Percentiles rank a stretch among this genome's conserved stretches.
phyloP scores from a whole-genome alignment of 1,140 invertebrate species.

The Pseudachorutes palmiensis region DNA sequence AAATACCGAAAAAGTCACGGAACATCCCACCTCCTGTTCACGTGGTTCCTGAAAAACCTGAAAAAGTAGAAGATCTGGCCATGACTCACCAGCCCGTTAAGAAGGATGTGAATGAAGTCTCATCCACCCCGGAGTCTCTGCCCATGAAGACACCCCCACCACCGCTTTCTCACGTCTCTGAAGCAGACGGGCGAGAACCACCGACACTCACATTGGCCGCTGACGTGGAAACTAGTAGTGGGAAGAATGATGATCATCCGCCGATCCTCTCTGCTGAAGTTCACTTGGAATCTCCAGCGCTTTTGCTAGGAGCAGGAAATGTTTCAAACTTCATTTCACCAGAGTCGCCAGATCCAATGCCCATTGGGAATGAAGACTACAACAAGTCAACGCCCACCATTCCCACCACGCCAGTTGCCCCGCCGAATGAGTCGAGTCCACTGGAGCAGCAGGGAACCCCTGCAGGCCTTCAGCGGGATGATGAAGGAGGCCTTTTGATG shows the following conservation, averaged over 20 bases:
- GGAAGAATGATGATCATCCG: slow-evolving; percentile 5
- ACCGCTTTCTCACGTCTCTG: neutral
- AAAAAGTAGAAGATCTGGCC: neutral
- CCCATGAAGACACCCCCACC: neutral
- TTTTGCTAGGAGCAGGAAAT: neutral
- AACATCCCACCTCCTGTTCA: neutral
- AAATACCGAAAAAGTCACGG: slow-evolving; percentile 36
- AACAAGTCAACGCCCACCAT: slow-evolving; percentile 49
- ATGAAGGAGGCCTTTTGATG: slow-evolving; percentile 24
- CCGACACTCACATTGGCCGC: neutral
- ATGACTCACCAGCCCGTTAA: neutral
- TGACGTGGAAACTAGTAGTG: neutral
- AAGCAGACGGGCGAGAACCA: neutral
- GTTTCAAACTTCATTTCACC: slow-evolving; percentile 22
- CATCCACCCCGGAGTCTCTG: too few species aligned
- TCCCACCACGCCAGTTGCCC: slow-evolving; percentile 42
- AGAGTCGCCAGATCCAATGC: slow-evolving; percentile 32
- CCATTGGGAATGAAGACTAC: slow-evolving; percentile 35
- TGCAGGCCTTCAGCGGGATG: slow-evolving; percentile 33
- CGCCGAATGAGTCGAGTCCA: slow-evolving; percentile 43
- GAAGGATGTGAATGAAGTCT: neutral
- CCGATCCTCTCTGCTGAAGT: neutral
- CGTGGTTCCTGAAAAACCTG: neutral
- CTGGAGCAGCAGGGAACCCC: slow-evolving; percentile 24
- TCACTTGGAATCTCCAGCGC: neutral